Conservation (phyloP, 92 coral and sea anemone species). For the Desmophyllum pertusum region DNA sequence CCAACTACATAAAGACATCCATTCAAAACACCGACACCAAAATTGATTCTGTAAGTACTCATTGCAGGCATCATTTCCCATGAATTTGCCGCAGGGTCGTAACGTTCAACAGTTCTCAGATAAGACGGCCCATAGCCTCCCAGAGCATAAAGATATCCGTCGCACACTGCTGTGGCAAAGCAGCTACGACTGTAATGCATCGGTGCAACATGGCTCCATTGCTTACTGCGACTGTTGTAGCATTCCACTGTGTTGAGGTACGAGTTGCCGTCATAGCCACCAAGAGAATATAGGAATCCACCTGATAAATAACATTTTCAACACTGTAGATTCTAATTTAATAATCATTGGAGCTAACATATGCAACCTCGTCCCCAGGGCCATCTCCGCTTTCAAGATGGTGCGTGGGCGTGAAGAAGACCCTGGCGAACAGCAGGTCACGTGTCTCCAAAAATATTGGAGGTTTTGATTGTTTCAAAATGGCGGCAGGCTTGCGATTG, state of each 20-base stretch:
- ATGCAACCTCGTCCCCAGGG: no score
- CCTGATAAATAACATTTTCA: neutral
- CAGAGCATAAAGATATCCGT: slow-evolving; percentile 90
- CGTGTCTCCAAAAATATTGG: no score
- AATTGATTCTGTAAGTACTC: slow-evolving; percentile 88
- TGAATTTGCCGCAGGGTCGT: slow-evolving; percentile 70
- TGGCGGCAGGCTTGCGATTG: no score
- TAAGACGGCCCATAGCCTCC: slow-evolving; percentile 95
- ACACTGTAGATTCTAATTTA: no score
- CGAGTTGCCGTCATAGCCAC: slow-evolving; percentile 89
- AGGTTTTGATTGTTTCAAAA: no score
- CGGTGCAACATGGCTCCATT: slow-evolving; percentile 83
- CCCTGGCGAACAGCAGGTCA: no score
- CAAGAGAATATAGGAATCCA: slow-evolving; percentile 72
- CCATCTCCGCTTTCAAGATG: no score
- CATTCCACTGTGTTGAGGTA: slow-evolving; percentile 89
- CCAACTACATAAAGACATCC: slow-evolving; percentile 91
- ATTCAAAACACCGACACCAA: slow-evolving; percentile 86
- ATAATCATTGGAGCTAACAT: no score
- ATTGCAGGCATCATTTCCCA: slow-evolving; percentile 98
- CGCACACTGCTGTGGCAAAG: slow-evolving; percentile 85
- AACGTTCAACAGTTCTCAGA: slow-evolving; percentile 87
- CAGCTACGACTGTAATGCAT: slow-evolving; percentile 95
- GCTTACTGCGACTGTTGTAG: slow-evolving; percentile 72
- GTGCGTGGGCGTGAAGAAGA: no score